Base-by-base conservation (phyloP, 2,888 invertebrate species). In the Cordilura impudica region DNA sequence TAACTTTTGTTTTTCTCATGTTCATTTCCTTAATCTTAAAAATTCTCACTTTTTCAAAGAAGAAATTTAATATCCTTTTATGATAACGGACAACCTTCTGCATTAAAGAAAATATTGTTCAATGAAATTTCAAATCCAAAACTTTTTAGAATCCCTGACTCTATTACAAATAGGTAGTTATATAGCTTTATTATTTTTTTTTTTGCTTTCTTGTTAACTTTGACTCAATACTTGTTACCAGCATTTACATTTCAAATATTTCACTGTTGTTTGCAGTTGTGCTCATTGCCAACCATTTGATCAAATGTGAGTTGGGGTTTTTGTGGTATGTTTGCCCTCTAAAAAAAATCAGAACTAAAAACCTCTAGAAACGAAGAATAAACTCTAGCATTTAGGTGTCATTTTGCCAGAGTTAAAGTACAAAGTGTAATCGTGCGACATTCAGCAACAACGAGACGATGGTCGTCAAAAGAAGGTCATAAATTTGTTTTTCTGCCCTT, bases 181-280 rank as follows among this genome's bases (percentile, higher is more conserved):
- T 19, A 16, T 43, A 26, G 7, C 18, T 31, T 23, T 54, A 29
- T 56, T 31, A 56, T 23, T 23, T 54, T 65, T 47, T 43, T 45
- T 56, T 29, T 14, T 45, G 23, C 14, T 51, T 75, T 19, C 61
- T 67, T 75, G 60, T 67, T 74, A 74, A 45, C 31, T 67, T 74
- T 74, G 61, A 49, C 61, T 63, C 61, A 69, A 39, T 69, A 61
- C 69, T 69, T 69, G 69, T 76, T 70, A 61, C 49, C 75, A 63
- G 63, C 61, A 76, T 76, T 76, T 76, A 76, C 63, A 70, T 76
- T 76, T 76, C 43, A 63, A 76, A 76, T 76, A 76, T 76, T 76
- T 70, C 56, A 76, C 69, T 76, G 69, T 69, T 75, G 43, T 43
- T 76, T 76, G 75, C 75, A 76, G 63, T 70, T 76, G 69, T 69